Evolutionary conservation across 2,113 vertebrate genomes (phyloP).

Genomic region (Suricata suricatta): DNA sequence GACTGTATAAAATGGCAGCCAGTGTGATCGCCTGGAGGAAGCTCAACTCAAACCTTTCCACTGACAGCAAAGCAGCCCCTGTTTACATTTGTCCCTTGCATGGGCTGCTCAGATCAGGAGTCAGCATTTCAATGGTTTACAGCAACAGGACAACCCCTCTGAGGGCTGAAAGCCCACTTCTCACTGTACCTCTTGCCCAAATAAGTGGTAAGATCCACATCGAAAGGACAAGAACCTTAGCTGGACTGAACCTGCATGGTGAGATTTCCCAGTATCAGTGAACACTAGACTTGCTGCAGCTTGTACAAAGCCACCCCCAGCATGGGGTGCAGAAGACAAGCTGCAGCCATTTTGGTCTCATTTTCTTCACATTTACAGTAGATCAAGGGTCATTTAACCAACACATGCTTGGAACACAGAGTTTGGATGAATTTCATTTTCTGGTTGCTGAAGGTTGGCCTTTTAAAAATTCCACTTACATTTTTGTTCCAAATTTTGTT

Average conservation of each 20-base stretch:
- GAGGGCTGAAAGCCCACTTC: background rate
- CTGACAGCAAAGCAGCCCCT: slow-evolving; percentile 78
- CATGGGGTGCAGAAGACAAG: background rate
- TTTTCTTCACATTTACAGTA: slow-evolving; percentile 63
- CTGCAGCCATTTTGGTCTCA: background rate
- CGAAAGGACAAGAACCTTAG: background rate
- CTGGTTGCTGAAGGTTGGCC: background rate
- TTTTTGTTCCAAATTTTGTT: slow-evolving; percentile 51
- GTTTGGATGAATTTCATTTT: slow-evolving; percentile 52
- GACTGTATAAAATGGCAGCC: slow-evolving; percentile 86
- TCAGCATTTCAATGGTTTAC: slow-evolving; percentile 3
- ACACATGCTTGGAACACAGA: slow-evolving; percentile 49
- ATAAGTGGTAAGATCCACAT: background rate
- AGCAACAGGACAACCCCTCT: slow-evolving; percentile 14
- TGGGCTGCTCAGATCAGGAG: slow-evolving; percentile 60
- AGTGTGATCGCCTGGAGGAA: slow-evolving; percentile 84
- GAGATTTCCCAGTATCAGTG: background rate
- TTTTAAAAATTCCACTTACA: slow-evolving; percentile 49
- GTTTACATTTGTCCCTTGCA: slow-evolving; percentile 82
- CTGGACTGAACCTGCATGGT: background rate
- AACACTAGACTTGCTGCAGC: background rate
- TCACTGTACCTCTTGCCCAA: background rate
- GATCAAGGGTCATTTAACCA: slow-evolving; percentile 40
- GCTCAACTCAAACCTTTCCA: slow-evolving; percentile 84
- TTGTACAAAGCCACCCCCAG: background rate